Base-by-base conservation (phyloP, 2,113 vertebrate species). In the Serinus canaria region DNA sequence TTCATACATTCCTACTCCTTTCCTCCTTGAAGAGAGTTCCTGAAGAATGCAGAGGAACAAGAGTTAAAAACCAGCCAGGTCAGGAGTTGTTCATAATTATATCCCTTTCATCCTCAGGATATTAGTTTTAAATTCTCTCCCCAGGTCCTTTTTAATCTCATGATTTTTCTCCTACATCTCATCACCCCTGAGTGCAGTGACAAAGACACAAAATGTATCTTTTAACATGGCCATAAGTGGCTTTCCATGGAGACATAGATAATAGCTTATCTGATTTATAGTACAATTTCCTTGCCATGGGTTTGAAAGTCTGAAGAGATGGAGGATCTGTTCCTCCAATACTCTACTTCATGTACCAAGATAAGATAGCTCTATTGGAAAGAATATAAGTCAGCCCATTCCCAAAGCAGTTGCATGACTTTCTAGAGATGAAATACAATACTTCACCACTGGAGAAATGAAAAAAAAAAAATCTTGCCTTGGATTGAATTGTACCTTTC, bases 231-330 rank as follows among this genome's bases (percentile, higher is more conserved):
- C 66, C 10, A 0, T 80, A 92, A 93, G 75, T 77, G 55, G 68
- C 72, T 96, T 91, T 92, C 88, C 82, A 82, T 49, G 43, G 35
- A 91, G 80, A 76, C 69, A 72, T 5, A 86, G 76, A 83, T 88
- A 95, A 96, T 70, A 83, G 58, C 49, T 83, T 82, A 76, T 60
- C 63, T 96, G 94, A 97, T 95, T 95, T 92, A 97, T 31, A 35
- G 37, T 41, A 90, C 87, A 82, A 87, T 95, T 89, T 92, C 72
- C 91, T 75, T 83, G 73, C 83, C 85, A 60, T 22, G 41, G 68
- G 56, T 87, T 91, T 94, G 76, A 91, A 83, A 95, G 88, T 67
- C 90, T 93, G 55, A 86, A 86, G 74, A 93, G 81, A 97, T 89
- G 63, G 87, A 94, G 31, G 43, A 94, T 78, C 52, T 77, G 23